Conservation (phyloP, 2,113 vertebrate species). For the Ciconia boyciana region DNA sequence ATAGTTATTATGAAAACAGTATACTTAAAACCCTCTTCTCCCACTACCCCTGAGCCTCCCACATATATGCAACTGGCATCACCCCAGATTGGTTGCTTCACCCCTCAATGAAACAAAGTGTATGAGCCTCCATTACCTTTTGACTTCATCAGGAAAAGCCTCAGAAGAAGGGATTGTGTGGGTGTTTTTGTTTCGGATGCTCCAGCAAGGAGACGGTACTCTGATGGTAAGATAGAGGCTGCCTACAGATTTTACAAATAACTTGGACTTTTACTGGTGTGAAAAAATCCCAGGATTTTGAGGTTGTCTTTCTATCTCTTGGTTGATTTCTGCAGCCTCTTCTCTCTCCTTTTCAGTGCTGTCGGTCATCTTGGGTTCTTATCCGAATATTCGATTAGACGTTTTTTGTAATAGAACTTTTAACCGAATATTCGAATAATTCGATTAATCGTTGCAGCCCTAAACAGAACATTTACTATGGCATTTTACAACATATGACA, state of each 20-base stretch:
- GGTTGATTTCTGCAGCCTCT: constrained; percentile 61
- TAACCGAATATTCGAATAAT: constrained; percentile 71
- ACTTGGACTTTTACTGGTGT: constrained; percentile 49
- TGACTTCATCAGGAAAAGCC: constrained; percentile 56
- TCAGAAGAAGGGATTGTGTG: constrained; percentile 54
- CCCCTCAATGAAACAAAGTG: constrained; percentile 23
- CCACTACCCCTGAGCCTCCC: neutral
- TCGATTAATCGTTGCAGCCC: constrained; percentile 61
- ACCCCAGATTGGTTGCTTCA: neutral
- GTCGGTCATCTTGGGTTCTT: constrained; percentile 63
- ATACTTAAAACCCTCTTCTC: neutral
- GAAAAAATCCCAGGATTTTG: constrained; percentile 51
- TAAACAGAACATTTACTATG: constrained; percentile 71
- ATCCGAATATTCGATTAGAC: constrained; percentile 66
- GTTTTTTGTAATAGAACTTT: constrained; percentile 2
- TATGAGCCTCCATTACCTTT: constrained; percentile 60
- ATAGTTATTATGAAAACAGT: neutral
- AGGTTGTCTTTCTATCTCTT: constrained; percentile 57
- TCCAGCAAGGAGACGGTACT: constrained; percentile 50
- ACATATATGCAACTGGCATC: neutral
- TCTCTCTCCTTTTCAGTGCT: constrained; percentile 64
- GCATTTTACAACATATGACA: constrained; percentile 69
- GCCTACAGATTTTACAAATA: constrained; percentile 59
- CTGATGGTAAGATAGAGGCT: constrained; percentile 57
- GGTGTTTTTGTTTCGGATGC: constrained; percentile 53